Conservation (phyloP, 2,888 invertebrate genomes). For the Microctonus brassicae region DNA sequence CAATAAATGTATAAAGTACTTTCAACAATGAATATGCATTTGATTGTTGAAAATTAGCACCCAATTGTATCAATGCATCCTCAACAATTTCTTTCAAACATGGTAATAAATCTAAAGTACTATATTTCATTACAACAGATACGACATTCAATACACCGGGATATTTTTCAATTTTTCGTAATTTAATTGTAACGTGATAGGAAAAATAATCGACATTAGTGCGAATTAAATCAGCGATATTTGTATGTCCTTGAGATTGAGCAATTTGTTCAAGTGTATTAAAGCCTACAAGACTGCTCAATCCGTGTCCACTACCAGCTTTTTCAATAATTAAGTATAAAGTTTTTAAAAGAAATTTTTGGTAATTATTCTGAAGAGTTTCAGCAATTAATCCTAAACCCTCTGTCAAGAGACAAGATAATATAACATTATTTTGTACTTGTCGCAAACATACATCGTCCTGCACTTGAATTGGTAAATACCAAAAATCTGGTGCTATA, state of each 20-base stretch:
- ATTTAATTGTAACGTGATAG: slow-evolving; percentile 76
- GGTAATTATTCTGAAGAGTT: slow-evolving; percentile 72
- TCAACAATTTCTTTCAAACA: slow-evolving; percentile 79
- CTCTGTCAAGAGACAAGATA: slow-evolving; percentile 79
- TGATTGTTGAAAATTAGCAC: slow-evolving; percentile 73
- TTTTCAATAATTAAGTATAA: slow-evolving; percentile 80
- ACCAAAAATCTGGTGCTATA: slow-evolving; percentile 58
- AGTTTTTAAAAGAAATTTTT: slow-evolving; percentile 76
- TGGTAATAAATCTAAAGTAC: slow-evolving; percentile 76
- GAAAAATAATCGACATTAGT: slow-evolving; percentile 82
- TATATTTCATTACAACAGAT: slow-evolving; percentile 79
- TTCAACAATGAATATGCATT: slow-evolving; percentile 77
- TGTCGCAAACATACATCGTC: slow-evolving; percentile 54
- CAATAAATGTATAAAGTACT: slow-evolving; percentile 79
- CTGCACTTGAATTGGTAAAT: slow-evolving; percentile 54
- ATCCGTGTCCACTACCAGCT: slow-evolving; percentile 77
- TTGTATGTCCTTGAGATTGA: slow-evolving; percentile 72
- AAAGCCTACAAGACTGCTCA: slow-evolving; percentile 76
- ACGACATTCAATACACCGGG: slow-evolving; percentile 80
- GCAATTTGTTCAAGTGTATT: slow-evolving; percentile 75
- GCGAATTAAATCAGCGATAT: slow-evolving; percentile 76
- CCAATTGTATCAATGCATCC: slow-evolving; percentile 77
- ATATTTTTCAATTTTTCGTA: slow-evolving; percentile 76
- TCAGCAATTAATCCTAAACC: slow-evolving; percentile 78
- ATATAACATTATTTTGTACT: slow-evolving; percentile 78